These are phyloP conservation scores for Drymodes brunneopygia DNA, from an alignment of 2,113 vertebrate genomes.

Conservation along the genomic window DNA sequence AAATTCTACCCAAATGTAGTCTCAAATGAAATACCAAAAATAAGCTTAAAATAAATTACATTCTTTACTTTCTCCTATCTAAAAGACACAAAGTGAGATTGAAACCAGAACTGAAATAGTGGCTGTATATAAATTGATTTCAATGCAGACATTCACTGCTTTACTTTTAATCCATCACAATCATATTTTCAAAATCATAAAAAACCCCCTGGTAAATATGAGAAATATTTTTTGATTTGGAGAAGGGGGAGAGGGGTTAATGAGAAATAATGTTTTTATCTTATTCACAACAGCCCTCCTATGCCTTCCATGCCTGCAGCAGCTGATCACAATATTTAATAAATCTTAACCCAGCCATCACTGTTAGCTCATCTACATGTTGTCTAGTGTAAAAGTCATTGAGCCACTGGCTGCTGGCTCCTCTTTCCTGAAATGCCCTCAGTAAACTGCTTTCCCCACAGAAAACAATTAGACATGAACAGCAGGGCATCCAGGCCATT, in stretches of 20 bases:
- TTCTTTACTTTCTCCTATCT: neutral
- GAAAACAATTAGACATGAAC: neutral
- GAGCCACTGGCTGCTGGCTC: neutral
- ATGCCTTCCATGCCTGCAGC: neutral
- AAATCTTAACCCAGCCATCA: neutral
- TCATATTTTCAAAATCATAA: neutral
- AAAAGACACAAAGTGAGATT: neutral
- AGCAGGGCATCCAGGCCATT: neutral
- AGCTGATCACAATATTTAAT: neutral
- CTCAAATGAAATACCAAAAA: neutral
- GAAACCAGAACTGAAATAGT: neutral
- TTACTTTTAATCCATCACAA: neutral
- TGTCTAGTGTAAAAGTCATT: neutral
- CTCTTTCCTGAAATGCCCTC: neutral
- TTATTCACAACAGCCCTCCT: neutral
- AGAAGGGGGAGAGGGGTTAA: neutral
- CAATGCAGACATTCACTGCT: neutral
- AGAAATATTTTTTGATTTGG: neutral
- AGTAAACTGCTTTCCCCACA: neutral
- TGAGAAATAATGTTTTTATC: neutral
- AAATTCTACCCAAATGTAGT: neutral
- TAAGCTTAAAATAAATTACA: neutral
- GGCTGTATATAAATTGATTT: neutral
- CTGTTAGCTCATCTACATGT: neutral
- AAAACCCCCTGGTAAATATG: rapidly evolving